Conservation (phyloP, 2,888 invertebrate species). For the Labia minor region DNA sequence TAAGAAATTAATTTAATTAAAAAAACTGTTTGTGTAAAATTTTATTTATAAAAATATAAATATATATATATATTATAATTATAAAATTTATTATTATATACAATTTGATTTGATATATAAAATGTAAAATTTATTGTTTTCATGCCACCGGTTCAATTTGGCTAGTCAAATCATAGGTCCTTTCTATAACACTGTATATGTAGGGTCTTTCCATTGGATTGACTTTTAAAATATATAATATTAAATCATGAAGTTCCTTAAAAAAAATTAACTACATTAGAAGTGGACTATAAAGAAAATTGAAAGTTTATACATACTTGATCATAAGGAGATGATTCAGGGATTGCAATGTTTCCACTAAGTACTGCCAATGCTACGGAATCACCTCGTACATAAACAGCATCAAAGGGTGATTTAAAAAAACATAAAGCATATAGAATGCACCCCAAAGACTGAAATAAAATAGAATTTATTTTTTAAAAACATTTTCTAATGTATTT, state of each 20-base stretch:
- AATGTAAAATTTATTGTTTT: conserved; percentile 21
- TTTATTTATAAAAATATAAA: neutral
- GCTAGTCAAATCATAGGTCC: conserved; percentile 45
- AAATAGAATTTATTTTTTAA: no score
- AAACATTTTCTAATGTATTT: no score
- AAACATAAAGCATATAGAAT: conserved; percentile 74
- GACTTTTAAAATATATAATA: conserved; percentile 58
- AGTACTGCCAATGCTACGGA: conserved; percentile 77
- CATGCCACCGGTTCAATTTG: conserved; percentile 48
- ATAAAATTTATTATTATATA: neutral
- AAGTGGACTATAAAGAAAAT: neutral
- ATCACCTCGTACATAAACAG: conserved; percentile 72
- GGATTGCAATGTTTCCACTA: conserved; percentile 61
- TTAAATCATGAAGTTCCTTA: conserved; percentile 57
- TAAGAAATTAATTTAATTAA: neutral
- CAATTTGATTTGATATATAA: neutral
- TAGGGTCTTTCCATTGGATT: conserved; percentile 67
- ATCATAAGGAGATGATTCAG: conserved; percentile 53
- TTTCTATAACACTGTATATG: conserved; percentile 58
- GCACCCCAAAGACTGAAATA: conserved; percentile 67
- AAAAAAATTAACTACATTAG: conserved; percentile 31
- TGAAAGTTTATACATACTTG: conserved; percentile 37
- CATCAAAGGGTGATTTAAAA: conserved; percentile 75
- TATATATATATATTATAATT: neutral
- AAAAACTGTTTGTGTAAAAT: neutral